phyloP scores from a whole-genome alignment of 1,140 invertebrate species.

The Cotesia glomerata region DNA sequence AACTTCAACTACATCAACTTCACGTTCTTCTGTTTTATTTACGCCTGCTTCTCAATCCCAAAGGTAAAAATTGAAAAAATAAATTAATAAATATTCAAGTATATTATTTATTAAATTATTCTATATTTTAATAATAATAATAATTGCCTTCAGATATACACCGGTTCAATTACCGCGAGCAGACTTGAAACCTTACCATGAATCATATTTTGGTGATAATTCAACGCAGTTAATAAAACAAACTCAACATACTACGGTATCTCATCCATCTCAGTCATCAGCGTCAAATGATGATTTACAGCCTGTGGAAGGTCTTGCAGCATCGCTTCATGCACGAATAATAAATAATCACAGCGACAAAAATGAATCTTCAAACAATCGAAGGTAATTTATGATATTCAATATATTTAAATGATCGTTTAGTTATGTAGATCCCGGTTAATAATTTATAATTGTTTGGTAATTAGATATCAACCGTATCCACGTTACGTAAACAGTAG shows the following conservation, averaged over 20 bases:
- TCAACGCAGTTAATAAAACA: conserved; percentile 56
- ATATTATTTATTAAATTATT: neutral
- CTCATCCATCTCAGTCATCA: conserved; percentile 51
- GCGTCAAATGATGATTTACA: conserved; percentile 50
- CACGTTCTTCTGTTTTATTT: conserved; percentile 59
- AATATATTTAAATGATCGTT: neutral
- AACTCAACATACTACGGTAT: conserved; percentile 52
- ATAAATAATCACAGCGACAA: conserved; percentile 64
- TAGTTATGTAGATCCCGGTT: neutral
- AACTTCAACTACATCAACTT: conserved; percentile 46
- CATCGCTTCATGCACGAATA: conserved; percentile 79
- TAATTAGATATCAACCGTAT: conserved; percentile 57
- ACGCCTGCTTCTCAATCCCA: conserved; percentile 57
- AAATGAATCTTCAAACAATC: conserved; percentile 35
- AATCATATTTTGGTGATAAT: conserved; percentile 74
- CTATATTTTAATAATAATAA: neutral
- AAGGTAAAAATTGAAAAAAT: conserved; percentile 40
- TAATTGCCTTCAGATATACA: conserved; percentile 58
- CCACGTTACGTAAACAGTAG: conserved; percentile 48
- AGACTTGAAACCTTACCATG: conserved; percentile 76
- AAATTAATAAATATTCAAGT: neutral
- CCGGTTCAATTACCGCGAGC: conserved; percentile 70
- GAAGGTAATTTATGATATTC: conserved; percentile 1
- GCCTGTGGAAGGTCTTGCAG: conserved; percentile 75
- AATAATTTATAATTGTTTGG: neutral